These are phyloP conservation scores for Hydropotes inermis DNA, from an alignment of 2,113 vertebrate genomes.

Conservation along the genomic window DNA sequence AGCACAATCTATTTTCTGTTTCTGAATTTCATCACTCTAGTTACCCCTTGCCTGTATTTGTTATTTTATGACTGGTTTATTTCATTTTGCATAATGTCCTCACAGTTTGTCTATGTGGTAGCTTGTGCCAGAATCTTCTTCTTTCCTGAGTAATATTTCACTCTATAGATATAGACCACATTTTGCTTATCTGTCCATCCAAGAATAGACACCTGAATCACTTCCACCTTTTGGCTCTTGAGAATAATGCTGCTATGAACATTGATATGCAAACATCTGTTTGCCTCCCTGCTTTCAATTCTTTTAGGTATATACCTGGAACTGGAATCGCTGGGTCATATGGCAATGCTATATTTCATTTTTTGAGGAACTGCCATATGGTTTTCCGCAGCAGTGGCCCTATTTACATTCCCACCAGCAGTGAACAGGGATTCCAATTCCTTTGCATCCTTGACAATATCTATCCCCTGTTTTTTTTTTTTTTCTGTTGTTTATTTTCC, in stretches of 20 bases:
- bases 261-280: neutral
- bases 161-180: neutral
- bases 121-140: neutral
- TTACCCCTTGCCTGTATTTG: neutral
- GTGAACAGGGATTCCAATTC: neutral
- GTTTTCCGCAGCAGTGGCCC: neutral
- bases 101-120: neutral
- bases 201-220: neutral
- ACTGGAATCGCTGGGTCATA: neutral
- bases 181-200: neutral
- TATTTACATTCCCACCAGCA: neutral
- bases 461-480: neutral
- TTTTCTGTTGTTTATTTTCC: neutral
- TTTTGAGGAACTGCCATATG: neutral
- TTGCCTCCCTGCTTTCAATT: neutral
- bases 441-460: neutral
- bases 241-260: neutral
- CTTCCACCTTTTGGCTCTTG: neutral
- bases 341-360: constrained; percentile 1
- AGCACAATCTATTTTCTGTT: neutral
- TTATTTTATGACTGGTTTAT: neutral
- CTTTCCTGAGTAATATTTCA: neutral
- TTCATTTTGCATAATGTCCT: neutral
- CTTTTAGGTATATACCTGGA: neutral
- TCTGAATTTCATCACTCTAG: neutral